Evolutionary conservation across 2,797 vertebrate genomes (phyloP).

Genomic region (Fistularia tabacaria): DNA sequence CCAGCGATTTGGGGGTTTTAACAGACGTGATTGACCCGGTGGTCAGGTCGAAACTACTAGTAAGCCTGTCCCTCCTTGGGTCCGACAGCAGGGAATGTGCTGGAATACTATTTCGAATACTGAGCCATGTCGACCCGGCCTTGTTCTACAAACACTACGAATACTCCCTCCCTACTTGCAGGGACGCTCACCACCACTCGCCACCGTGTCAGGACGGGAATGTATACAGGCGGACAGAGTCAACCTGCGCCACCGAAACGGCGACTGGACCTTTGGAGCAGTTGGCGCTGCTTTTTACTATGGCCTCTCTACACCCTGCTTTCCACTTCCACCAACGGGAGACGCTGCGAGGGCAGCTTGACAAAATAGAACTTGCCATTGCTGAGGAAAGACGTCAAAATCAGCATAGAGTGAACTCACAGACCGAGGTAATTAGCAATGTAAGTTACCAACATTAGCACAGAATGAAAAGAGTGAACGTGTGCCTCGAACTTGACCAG

Average conservation of each 20-base stretch:
- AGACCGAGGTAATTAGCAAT: constrained; percentile 58
- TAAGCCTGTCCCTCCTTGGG: constrained; percentile 86
- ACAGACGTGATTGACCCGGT: constrained; percentile 82
- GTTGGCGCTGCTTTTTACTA: constrained; percentile 87
- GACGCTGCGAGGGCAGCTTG: constrained; percentile 81
- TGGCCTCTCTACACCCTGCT: constrained; percentile 92
- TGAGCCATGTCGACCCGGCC: constrained; percentile 82
- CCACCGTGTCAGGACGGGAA: constrained; percentile 41
- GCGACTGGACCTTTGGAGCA: constrained; percentile 78
- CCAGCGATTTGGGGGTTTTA: constrained; percentile 61
- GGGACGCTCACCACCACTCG: constrained; percentile 38
- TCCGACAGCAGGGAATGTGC: constrained; percentile 93
- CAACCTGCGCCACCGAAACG: constrained; percentile 36
- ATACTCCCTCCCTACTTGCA: constrained; percentile 44
- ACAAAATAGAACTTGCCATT: constrained; percentile 71
- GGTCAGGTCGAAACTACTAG: constrained; percentile 84
- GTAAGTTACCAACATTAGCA: not conserved
- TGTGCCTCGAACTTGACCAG: not conserved
- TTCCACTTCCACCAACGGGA: constrained; percentile 93
- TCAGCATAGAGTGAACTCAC: constrained; percentile 39
- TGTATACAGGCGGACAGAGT: constrained; percentile 42
- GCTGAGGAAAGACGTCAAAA: constrained; percentile 52
- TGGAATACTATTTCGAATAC: constrained; percentile 83
- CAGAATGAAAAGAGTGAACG: not conserved
- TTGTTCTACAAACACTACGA: constrained; percentile 66